phyloP scores from a whole-genome alignment of 2,888 invertebrate genomes.

The Lithophane ornitopus region DNA sequence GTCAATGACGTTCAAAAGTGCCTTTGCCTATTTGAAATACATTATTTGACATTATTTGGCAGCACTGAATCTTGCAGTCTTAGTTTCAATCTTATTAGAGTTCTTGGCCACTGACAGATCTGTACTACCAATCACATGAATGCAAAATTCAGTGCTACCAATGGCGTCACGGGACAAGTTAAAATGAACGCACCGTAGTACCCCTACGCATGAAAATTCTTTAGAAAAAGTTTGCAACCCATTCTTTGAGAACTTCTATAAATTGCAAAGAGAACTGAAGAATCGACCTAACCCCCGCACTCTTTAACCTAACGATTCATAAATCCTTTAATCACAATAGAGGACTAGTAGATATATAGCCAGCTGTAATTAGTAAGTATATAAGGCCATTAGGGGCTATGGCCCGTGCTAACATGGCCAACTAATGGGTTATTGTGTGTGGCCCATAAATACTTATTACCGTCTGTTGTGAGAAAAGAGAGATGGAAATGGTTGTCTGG shows the following conservation, averaged over 20 bases:
- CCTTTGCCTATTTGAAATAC: too few species aligned
- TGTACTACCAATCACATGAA: too few species aligned
- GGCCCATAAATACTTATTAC: conserved; percentile 82
- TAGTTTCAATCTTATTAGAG: too few species aligned
- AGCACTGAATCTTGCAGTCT: too few species aligned
- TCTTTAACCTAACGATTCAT: conserved; percentile 45
- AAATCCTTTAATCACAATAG: conserved; percentile 59
- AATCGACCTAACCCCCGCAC: not conserved
- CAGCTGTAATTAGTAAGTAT: conserved; percentile 67
- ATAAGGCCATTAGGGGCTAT: conserved; percentile 69
- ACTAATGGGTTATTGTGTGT: conserved; percentile 82
- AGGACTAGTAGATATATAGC: conserved; percentile 47
- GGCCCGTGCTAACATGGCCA: conserved; percentile 71
- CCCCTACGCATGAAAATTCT: not conserved
- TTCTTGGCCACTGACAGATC: too few species aligned
- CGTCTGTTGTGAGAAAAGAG: conserved; percentile 62
- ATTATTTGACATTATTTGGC: too few species aligned
- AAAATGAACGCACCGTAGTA: too few species aligned
- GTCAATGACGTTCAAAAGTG: too few species aligned
- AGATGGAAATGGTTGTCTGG: conserved; percentile 24
- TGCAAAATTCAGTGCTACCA: too few species aligned
- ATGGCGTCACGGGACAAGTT: too few species aligned
- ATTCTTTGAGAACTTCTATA: not conserved
- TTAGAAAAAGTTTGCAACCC: not conserved
- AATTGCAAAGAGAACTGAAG: not conserved